Conservation (phyloP, 2,888 invertebrate genomes). For the Sepiola atlantica region DNA sequence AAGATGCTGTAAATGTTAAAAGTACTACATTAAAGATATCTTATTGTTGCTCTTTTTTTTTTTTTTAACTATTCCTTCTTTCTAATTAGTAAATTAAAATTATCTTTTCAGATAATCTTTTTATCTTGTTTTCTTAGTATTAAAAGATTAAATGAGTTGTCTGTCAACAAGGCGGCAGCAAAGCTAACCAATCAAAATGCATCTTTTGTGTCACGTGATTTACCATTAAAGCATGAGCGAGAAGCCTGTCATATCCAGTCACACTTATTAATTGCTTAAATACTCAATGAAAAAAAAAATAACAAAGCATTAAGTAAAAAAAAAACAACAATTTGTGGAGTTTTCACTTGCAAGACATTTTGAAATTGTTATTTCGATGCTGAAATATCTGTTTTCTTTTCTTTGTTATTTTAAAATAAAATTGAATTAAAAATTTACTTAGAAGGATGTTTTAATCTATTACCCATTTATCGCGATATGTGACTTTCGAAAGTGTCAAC, state of each 20-base stretch:
- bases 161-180: neutral
- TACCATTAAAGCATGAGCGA: neutral
- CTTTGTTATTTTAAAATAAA: neutral
- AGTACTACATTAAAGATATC: neutral
- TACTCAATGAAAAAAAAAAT: neutral
- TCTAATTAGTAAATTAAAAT: slow-evolving; percentile 8
- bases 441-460: neutral
- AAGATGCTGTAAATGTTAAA: neutral
- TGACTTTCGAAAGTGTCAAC: neutral
- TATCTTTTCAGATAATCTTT: neutral
- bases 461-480: neutral
- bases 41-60: neutral
- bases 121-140: neutral
- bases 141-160: slow-evolving; percentile 19
- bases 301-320: neutral
- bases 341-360: neutral
- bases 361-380: neutral
- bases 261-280: slow-evolving; percentile 22
- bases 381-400: neutral
- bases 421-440: neutral
- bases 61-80: neutral
- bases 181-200: neutral
- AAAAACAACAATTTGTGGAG: too few species aligned
- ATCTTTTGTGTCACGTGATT: neutral
- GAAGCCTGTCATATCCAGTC: slow-evolving; percentile 9